These are phyloP conservation scores for Gobius niger DNA, from an alignment of 2,113 vertebrate genomes.

Conservation along the genomic window DNA sequence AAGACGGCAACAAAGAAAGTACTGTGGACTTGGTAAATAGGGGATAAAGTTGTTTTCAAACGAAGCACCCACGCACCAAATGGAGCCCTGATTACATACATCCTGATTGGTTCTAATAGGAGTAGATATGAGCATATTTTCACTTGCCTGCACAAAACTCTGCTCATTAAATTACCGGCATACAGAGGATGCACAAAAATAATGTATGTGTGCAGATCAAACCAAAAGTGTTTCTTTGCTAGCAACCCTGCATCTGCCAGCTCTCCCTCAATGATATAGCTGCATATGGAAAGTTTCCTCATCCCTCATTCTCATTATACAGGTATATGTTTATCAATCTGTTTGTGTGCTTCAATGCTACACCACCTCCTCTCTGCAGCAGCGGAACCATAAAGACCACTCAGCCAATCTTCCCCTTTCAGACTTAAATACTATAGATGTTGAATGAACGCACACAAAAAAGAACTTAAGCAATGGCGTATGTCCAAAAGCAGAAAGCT, in stretches of 20 bases:
- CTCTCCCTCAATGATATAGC: too few relatives aligned
- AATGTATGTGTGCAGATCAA: background rate
- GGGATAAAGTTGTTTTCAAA: constrained; percentile 46
- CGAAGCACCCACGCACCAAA: constrained; percentile 24
- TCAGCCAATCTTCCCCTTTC: too few relatives aligned
- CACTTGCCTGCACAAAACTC: background rate
- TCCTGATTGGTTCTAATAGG: background rate
- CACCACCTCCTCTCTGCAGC: too few relatives aligned
- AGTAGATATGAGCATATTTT: background rate
- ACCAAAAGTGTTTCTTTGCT: background rate
- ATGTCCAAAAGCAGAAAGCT: background rate
- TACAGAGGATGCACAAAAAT: background rate
- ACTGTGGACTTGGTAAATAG: background rate
- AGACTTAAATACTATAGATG: too few relatives aligned
- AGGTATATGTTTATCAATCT: too few relatives aligned
- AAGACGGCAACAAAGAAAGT: constrained; percentile 14
- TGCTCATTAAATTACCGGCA: background rate
- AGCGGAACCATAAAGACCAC: too few relatives aligned
- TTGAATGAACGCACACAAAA: too few relatives aligned
- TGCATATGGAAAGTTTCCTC: too few relatives aligned
- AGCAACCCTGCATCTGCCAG: too few relatives aligned
- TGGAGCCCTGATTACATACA: background rate
- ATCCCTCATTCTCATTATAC: too few relatives aligned
- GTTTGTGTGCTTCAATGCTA: too few relatives aligned
- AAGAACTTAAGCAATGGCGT: too few relatives aligned